Evolutionary conservation across 2,888 invertebrate genomes (phyloP).

Genomic region (Colostygia pectinataria): DNA sequence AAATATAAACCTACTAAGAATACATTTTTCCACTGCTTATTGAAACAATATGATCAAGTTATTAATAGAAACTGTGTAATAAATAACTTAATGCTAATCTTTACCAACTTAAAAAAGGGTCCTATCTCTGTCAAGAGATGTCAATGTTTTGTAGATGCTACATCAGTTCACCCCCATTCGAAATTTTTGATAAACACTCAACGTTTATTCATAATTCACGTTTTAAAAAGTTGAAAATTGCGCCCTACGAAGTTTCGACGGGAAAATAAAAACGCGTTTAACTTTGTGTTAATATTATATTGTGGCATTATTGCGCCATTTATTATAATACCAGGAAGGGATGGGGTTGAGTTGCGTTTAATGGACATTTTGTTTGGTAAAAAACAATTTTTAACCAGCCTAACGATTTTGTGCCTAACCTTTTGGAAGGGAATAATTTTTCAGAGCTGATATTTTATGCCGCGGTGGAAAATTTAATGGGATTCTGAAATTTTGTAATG

Average conservation of each 20-base stretch:
- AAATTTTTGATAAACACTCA: conserved; percentile 73
- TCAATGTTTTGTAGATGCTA: too few relatives aligned
- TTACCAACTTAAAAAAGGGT: too few relatives aligned
- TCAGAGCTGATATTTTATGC: conserved; percentile 52
- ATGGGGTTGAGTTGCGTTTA: conserved; percentile 77
- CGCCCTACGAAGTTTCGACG: conserved; percentile 64
- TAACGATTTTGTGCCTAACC: conserved; percentile 67
- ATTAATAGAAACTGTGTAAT: too few relatives aligned
- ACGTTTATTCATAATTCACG: conserved; percentile 72
- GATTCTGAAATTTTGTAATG: conserved; percentile 18
- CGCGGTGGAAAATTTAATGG: conserved; percentile 40
- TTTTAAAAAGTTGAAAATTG: conserved; percentile 47
- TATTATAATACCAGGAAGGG: conserved; percentile 80
- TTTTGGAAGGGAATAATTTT: conserved; percentile 65
- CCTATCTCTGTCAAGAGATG: too few relatives aligned
- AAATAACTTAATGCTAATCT: too few relatives aligned
- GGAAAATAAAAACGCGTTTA: conserved; percentile 81
- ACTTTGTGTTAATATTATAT: conserved; percentile 83
- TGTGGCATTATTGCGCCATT: conserved; percentile 82
- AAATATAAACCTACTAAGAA: too few relatives aligned
- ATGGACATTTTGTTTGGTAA: conserved; percentile 80
- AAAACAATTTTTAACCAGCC: conserved; percentile 69
- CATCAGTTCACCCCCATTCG: conserved; percentile 49
- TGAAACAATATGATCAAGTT: too few relatives aligned
- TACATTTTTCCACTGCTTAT: too few relatives aligned